Conservation (phyloP, 2,888 invertebrate species). For the Cheilosia vernalis region DNA sequence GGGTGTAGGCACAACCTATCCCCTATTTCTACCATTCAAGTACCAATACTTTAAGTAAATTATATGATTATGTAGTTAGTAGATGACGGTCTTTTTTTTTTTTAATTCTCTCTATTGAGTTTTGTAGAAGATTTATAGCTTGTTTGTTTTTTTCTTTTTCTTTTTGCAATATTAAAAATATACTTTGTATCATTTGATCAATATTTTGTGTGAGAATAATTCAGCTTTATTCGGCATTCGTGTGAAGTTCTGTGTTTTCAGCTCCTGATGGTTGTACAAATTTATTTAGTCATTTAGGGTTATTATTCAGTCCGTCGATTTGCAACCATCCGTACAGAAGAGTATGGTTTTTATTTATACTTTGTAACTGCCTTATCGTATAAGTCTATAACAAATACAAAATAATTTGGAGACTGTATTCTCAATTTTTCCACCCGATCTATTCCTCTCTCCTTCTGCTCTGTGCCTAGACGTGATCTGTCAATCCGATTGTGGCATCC, state of each 20-base stretch:
- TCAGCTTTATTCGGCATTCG: constrained; percentile 29
- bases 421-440: constrained; percentile 9
- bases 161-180: constrained; percentile 68
- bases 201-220: constrained; percentile 47
- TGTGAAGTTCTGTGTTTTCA: constrained; percentile 47
- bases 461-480: constrained; percentile 50
- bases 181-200: constrained; percentile 24
- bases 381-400: constrained; percentile 63
- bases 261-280: constrained; percentile 49
- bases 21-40: constrained; percentile 23
- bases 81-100: constrained; percentile 29
- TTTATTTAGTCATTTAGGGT: constrained; percentile 61
- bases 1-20: neutral
- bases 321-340: constrained; percentile 70
- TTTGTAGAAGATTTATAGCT: constrained; percentile 40
- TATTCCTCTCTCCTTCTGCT: neutral
- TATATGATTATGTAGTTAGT: constrained; percentile 32
- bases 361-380: constrained; percentile 41
- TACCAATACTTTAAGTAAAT: constrained; percentile 28
- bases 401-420: constrained; percentile 44
- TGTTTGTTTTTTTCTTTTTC: constrained; percentile 31
- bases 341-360: constrained; percentile 35
- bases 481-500: constrained; percentile 36
- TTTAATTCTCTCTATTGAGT: neutral
- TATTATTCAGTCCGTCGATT: constrained; percentile 70